phyloP scores from a whole-genome alignment of 2,888 invertebrate species.

The Entomobrya multifasciata region DNA sequence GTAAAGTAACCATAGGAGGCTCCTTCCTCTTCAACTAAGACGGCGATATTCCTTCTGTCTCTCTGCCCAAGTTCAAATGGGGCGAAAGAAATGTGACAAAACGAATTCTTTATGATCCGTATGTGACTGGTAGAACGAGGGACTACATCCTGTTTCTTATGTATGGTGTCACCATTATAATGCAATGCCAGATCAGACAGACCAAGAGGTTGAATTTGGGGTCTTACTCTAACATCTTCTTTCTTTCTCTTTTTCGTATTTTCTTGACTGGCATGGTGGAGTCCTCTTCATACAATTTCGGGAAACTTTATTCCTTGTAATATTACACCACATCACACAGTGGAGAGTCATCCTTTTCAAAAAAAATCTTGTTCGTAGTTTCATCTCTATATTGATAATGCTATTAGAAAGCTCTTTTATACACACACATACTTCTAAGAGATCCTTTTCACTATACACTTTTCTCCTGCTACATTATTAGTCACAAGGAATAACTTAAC shows the following conservation, averaged over 20 bases:
- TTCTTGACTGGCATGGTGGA: constrained; percentile 36
- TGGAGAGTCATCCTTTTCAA: background rate
- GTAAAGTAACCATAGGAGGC: constrained; percentile 69
- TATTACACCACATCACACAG: background rate
- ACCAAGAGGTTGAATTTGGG: constrained; percentile 62
- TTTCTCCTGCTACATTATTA: constrained; percentile 33
- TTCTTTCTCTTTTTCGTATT: background rate
- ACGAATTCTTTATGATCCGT: constrained; percentile 79
- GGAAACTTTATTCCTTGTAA: constrained; percentile 39
- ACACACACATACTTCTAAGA: too few relatives aligned
- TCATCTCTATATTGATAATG: too few relatives aligned
- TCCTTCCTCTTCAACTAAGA: constrained; percentile 64
- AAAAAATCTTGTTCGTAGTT: too few relatives aligned
- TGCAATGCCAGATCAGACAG: constrained; percentile 68
- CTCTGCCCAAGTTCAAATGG: constrained; percentile 78
- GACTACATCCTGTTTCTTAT: constrained; percentile 71
- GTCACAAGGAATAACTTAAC: constrained; percentile 25
- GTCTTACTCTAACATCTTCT: constrained; percentile 30
- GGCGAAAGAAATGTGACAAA: constrained; percentile 80
- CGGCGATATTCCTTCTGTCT: constrained; percentile 57
- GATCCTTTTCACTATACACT: background rate
- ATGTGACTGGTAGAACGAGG: constrained; percentile 73
- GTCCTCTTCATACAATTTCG: constrained; percentile 35
- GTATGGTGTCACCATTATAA: constrained; percentile 64
- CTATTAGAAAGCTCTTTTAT: too few relatives aligned